Conservation (phyloP, 2,113 vertebrate genomes). For the Pao palembangensis region DNA sequence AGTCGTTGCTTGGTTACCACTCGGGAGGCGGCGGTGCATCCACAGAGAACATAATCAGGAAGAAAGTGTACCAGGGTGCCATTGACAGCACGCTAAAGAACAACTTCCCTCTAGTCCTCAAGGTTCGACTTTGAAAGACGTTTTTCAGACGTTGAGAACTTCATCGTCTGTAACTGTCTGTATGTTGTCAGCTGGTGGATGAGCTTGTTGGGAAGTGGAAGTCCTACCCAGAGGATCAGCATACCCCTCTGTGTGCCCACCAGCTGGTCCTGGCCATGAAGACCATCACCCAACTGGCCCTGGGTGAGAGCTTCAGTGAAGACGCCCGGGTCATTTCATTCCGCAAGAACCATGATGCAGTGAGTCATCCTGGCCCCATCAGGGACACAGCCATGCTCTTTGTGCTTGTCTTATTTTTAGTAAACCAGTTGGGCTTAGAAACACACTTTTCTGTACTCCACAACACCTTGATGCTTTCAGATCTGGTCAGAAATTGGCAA, state of each 20-base stretch:
- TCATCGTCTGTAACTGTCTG: background rate
- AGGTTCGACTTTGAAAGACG: slow-evolving; percentile 69
- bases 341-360: slow-evolving; percentile 89
- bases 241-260: slow-evolving; percentile 88
- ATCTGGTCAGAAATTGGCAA: slow-evolving; percentile 97
- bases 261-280: slow-evolving; percentile 94
- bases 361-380: slow-evolving; percentile 60
- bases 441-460: background rate
- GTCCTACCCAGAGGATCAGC: slow-evolving; percentile 84
- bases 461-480: slow-evolving; percentile 57
- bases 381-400: too few species aligned
- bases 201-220: slow-evolving; percentile 89
- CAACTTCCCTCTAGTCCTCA: slow-evolving; percentile 82
- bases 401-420: background rate
- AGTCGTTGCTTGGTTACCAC: slow-evolving; percentile 90
- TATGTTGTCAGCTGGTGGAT: slow-evolving; percentile 81
- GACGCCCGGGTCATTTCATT: slow-evolving; percentile 86
- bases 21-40: slow-evolving; percentile 73
- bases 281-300: slow-evolving; percentile 84
- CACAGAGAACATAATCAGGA: slow-evolving; percentile 78
- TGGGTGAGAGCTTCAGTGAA: slow-evolving; percentile 85
- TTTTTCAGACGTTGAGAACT: background rate
- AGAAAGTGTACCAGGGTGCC: slow-evolving; percentile 84
- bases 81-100: slow-evolving; percentile 80
- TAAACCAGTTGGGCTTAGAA: background rate